Evolutionary conservation across 2,888 invertebrate species (phyloP).

Genomic region (Diploptera punctata): DNA sequence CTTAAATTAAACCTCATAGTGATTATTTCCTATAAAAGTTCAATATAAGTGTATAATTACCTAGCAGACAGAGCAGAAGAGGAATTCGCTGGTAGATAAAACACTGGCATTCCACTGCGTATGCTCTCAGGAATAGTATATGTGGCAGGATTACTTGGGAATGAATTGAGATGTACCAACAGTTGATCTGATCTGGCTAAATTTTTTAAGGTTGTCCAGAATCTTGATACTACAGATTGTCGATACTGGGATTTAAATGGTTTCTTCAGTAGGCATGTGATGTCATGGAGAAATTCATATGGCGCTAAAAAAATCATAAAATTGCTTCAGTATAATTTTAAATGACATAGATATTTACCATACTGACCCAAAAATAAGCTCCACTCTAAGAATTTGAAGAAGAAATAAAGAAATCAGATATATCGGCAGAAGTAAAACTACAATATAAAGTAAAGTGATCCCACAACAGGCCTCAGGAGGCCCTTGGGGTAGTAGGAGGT

Average conservation of each 20-base stretch:
- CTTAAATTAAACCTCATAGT: too few relatives aligned
- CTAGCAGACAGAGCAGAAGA: conserved; percentile 54
- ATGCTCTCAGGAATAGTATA: conserved; percentile 74
- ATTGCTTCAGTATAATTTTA: too few relatives aligned
- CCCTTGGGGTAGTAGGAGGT: too few relatives aligned
- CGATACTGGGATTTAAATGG: conserved; percentile 68
- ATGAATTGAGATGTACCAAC: conserved; percentile 74
- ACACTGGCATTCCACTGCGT: conserved; percentile 72
- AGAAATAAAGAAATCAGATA: too few relatives aligned
- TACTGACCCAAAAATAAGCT: too few relatives aligned
- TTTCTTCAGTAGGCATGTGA: conserved; percentile 69
- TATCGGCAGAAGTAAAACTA: too few relatives aligned
- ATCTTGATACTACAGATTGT: conserved; percentile 68
- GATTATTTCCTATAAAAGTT: too few relatives aligned
- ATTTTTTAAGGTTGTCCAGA: conserved; percentile 68
- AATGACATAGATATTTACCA: too few relatives aligned
- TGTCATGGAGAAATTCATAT: conserved; percentile 77
- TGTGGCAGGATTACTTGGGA: conserved; percentile 64
- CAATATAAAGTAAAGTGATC: too few relatives aligned
- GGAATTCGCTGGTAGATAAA: conserved; percentile 60
- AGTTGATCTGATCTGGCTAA: conserved; percentile 70
- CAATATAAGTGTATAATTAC: conserved; percentile 48
- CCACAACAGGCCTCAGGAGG: too few relatives aligned
- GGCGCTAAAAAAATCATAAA: conserved; percentile 57
- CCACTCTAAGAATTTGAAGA: too few relatives aligned